Base-by-base conservation (phyloP, 2,113 vertebrate genomes). In the Brachyhypopomus gauderio region DNA sequence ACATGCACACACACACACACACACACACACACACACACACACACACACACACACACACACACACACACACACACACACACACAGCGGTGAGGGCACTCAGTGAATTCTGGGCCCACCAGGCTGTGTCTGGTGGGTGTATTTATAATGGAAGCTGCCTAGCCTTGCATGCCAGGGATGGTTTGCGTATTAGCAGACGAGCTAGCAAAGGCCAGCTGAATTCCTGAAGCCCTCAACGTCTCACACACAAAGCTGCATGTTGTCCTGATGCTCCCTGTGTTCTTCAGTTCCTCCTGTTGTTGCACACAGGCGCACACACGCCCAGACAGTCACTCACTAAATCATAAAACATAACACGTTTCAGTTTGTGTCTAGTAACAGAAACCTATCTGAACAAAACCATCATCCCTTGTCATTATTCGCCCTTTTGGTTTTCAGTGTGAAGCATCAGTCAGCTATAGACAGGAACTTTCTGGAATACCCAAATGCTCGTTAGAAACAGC, bases 111-210 rank as follows among this genome's bases (percentile, higher is more conserved):
- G 45, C 45, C 45, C 45, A 52, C 45, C 12, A 48, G 59, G 70
- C 88, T 84, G 80, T 87, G 85, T 88, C 82, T 75, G 74, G 89
- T 85, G 84, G 84, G 86, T 84, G 88, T 93, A 91, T 93, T 92
- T 92, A 91, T 92, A 67, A 88, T 59, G 64, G 17, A 89, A 88
- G 88, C 88, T 84, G 88, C 90, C 88, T 87, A 63, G 87, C 82
- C 83, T 82, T 80, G 75, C 89, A 27, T 91, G 86, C 89, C 79
- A 80, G 14, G 70, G 66, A 91, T 92, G 85, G 86, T 88, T 88
- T 64, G 89, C 82, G 79, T 89, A 89, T 90, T 86, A 89, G 86
- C 87, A 91, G 86, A 90, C 87, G 78, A 78, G 81, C 77, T 79
- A 85, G 78, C 76, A 88, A 90, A 91, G 87, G 79, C 86, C 86